Conservation (phyloP, 2,888 invertebrate species). For the Bursaphelenchus okinawaensis region DNA sequence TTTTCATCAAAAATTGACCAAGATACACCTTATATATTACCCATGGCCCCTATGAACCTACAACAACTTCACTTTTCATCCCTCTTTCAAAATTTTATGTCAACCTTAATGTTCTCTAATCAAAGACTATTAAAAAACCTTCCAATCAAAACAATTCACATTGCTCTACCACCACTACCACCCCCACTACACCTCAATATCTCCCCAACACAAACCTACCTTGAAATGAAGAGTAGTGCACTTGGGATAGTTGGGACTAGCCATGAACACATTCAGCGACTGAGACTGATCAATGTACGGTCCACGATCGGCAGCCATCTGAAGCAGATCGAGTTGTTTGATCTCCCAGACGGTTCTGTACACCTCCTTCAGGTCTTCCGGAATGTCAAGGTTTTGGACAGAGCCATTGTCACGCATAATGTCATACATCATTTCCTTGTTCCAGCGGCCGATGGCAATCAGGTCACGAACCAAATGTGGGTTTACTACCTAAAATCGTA, state of each 20-base stretch:
- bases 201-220: too few relatives aligned
- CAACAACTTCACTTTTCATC: too few relatives aligned
- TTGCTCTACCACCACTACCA: too few relatives aligned
- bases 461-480: constrained; percentile 88
- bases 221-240: constrained; percentile 96
- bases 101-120: too few relatives aligned
- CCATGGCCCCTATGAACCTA: too few relatives aligned
- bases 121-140: too few relatives aligned
- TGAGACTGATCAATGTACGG: constrained; percentile 98
- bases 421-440: constrained; percentile 87
- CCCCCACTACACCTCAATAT: constrained; percentile 63
- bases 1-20: too few relatives aligned
- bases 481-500: constrained; percentile 74
- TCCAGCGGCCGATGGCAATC: constrained; percentile 84
- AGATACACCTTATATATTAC: too few relatives aligned
- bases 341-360: constrained; percentile 64
- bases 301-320: constrained; percentile 96
- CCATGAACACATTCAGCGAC: constrained; percentile 92
- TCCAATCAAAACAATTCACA: too few relatives aligned
- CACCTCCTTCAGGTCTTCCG: constrained; percentile 60
- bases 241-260: constrained; percentile 84
- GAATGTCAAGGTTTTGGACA: constrained; percentile 65
- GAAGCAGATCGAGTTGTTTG: constrained; percentile 78
- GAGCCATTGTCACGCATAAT: constrained; percentile 87
- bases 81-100: too few relatives aligned